Percentiles rank a stretch among this genome's conserved stretches.
These are phyloP conservation scores for Callospermophilus lateralis DNA, from an alignment of 2,113 vertebrate genomes.

Conservation along the genomic window DNA sequence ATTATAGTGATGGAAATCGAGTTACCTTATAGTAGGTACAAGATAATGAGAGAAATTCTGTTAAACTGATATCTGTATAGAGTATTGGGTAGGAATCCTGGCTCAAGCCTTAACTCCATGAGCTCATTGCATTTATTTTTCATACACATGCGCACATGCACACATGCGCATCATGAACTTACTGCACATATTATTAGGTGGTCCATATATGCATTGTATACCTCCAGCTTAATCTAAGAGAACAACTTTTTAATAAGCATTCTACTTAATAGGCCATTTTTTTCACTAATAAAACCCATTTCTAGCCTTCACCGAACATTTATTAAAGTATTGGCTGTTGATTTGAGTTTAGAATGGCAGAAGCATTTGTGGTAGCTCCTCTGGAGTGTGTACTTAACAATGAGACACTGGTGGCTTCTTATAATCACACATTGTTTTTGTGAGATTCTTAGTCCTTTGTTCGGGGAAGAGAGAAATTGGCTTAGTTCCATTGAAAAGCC, in stretches of 20 bases:
- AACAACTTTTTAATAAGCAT: not conserved
- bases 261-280: not conserved
- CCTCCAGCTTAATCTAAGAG: too few species aligned
- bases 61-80: not conserved
- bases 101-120: not conserved
- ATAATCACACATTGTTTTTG: not conserved
- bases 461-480: not conserved
- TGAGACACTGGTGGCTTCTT: not conserved
- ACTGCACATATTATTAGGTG: not conserved
- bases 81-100: not conserved
- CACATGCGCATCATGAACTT: not conserved
- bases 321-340: not conserved
- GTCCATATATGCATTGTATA: not conserved
- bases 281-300: not conserved
- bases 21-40: not conserved
- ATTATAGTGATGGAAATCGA: not conserved
- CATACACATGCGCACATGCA: not conserved
- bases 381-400: not conserved
- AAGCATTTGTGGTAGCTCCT: not conserved
- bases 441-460: not conserved
- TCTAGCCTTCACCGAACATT: not conserved
- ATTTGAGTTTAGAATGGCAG: not conserved
- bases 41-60: not conserved
- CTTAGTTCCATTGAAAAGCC: not conserved
- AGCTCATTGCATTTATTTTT: not conserved